phyloP scores from a whole-genome alignment of 2,113 vertebrate species.

The Oenanthe oenanthe region DNA sequence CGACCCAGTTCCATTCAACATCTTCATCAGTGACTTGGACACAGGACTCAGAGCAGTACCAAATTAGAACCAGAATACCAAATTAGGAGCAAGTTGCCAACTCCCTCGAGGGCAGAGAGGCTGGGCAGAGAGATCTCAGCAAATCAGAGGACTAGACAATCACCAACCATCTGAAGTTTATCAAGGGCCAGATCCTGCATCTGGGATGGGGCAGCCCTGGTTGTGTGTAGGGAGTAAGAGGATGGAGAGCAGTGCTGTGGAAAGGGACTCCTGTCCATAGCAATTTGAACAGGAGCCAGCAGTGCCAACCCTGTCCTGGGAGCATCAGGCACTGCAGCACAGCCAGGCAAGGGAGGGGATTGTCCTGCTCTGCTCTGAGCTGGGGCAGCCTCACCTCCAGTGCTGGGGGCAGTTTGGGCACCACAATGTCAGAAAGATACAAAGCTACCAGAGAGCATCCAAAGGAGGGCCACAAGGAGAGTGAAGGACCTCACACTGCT shows the following conservation, averaged over 20 bases:
- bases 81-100: neutral
- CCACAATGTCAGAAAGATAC: neutral
- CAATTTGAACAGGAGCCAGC: neutral
- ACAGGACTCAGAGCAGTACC: neutral
- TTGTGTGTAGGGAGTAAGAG: neutral
- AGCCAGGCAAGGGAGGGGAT: accelerated
- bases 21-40: neutral
- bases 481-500: neutral
- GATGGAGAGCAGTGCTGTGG: neutral
- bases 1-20: neutral
- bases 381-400: accelerated
- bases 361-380: neutral
- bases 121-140: neutral
- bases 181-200: neutral
- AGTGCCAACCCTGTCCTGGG: accelerated
- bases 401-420: neutral
- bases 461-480: neutral
- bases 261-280: accelerated
- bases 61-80: too few relatives aligned
- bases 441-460: neutral
- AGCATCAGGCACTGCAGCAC: neutral
- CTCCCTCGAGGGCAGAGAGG: neutral
- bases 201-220: neutral
- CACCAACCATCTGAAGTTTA: neutral
- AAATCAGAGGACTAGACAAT: too few relatives aligned